phyloP scores from a whole-genome alignment of 2,113 vertebrate species.

The Cyphomyrus plagiostoma region DNA sequence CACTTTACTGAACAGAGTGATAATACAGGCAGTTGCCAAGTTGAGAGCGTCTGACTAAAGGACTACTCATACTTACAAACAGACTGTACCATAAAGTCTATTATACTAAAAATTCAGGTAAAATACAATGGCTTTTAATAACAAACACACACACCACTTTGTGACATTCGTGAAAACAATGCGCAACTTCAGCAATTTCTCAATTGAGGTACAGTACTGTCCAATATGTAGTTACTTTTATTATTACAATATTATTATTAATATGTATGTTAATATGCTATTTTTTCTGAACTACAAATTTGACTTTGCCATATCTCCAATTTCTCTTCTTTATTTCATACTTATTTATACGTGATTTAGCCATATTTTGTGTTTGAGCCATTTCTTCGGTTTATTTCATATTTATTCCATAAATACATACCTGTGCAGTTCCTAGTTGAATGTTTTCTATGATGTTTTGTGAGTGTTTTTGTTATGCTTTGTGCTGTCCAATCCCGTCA shows the following conservation, averaged over 20 bases:
- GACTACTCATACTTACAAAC: no score
- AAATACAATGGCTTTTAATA: no score
- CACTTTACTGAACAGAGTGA: background rate
- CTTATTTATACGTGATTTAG: background rate
- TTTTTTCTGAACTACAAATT: background rate
- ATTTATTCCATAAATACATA: background rate
- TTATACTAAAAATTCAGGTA: no score
- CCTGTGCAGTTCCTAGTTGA: background rate
- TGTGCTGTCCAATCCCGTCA: background rate
- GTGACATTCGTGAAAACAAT: background rate
- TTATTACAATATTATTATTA: background rate
- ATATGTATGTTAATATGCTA: background rate
- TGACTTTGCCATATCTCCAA: background rate
- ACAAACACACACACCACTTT: background rate
- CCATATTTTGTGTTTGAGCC: background rate
- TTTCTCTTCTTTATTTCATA: background rate
- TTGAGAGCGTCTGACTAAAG: no score
- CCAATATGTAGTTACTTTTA: background rate
- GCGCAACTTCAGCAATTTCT: background rate
- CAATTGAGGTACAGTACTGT: background rate
- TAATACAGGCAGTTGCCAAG: background rate
- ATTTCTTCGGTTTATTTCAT: background rate
- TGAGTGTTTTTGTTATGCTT: background rate
- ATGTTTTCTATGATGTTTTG: background rate
- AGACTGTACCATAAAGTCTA: no score